Evolutionary conservation across 2,113 vertebrate genomes (phyloP).

Genomic region (Vidua chalybeata): DNA sequence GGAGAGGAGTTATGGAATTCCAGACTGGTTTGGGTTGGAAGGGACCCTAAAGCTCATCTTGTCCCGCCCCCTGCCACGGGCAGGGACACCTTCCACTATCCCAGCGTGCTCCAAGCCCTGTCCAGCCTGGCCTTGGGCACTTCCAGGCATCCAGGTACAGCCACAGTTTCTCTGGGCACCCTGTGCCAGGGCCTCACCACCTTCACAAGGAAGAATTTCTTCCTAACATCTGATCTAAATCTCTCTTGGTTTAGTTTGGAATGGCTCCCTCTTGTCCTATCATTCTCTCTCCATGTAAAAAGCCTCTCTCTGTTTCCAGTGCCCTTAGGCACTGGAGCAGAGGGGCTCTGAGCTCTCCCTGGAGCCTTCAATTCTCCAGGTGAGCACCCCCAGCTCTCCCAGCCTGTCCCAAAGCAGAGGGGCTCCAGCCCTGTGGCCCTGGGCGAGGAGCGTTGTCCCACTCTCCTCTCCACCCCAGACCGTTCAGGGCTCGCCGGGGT

Average conservation of each 20-base stretch:
- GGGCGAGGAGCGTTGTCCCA: neutral
- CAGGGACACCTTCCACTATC: neutral
- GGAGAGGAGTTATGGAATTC: neutral
- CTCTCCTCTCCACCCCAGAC: neutral
- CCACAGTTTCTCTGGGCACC: neutral
- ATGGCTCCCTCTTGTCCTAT: neutral
- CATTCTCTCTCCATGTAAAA: neutral
- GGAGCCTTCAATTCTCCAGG: neutral
- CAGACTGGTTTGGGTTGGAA: neutral
- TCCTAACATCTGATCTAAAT: neutral
- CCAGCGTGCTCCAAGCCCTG: fast-evolving
- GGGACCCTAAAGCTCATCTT: neutral
- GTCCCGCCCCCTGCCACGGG: neutral
- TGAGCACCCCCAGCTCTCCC: neutral
- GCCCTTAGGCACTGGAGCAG: neutral
- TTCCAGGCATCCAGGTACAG: neutral
- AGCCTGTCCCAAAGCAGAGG: neutral
- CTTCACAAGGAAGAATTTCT: neutral
- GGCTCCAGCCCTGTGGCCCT: neutral
- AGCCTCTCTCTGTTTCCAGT: neutral
- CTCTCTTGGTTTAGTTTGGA: neutral
- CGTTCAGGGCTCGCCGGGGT: fast-evolving
- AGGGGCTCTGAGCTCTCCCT: neutral
- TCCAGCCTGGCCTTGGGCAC: neutral
- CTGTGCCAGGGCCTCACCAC: neutral